phyloP scores from a whole-genome alignment of 2,113 vertebrate species.

The Seriola rivoliana region DNA sequence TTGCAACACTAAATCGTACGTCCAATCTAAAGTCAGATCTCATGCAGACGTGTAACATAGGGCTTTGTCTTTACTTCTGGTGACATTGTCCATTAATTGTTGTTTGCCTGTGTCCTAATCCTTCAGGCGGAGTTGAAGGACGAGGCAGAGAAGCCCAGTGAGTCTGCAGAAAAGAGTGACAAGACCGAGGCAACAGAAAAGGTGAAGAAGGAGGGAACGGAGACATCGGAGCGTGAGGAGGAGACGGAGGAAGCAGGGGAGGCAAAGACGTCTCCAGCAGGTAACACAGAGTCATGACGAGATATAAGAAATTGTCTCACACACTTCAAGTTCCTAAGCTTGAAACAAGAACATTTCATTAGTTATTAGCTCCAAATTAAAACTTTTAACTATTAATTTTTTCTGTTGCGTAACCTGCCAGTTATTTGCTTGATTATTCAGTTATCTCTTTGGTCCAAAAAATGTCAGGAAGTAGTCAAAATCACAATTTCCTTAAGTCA shows the following conservation, averaged over 20 bases:
- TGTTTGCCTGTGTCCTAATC: background rate
- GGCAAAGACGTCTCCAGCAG: slow-evolving; percentile 68
- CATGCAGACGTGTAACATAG: background rate
- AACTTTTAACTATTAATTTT: background rate
- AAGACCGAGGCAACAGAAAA: slow-evolving; percentile 78
- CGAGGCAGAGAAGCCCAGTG: slow-evolving; percentile 84
- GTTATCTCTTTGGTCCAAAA: background rate
- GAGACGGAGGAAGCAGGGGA: slow-evolving; percentile 77
- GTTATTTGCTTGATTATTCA: background rate
- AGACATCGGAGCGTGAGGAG: slow-evolving; percentile 75
- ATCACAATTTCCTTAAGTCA: too few species aligned
- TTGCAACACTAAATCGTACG: background rate
- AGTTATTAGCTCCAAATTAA: background rate
- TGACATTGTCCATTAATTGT: background rate
- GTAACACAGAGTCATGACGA: slow-evolving; percentile 19
- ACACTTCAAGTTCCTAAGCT: background rate
- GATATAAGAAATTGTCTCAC: too few species aligned
- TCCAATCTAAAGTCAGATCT: background rate
- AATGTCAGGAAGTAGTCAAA: background rate
- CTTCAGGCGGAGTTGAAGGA: slow-evolving; percentile 90
- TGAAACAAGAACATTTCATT: background rate
- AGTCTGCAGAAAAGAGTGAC: slow-evolving; percentile 90
- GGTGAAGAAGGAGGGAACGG: slow-evolving; percentile 79
- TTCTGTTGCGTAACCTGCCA: background rate
- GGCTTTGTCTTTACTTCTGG: background rate